phyloP scores from a whole-genome alignment of 2,888 invertebrate species.

The Leptogaster cylindrica region DNA sequence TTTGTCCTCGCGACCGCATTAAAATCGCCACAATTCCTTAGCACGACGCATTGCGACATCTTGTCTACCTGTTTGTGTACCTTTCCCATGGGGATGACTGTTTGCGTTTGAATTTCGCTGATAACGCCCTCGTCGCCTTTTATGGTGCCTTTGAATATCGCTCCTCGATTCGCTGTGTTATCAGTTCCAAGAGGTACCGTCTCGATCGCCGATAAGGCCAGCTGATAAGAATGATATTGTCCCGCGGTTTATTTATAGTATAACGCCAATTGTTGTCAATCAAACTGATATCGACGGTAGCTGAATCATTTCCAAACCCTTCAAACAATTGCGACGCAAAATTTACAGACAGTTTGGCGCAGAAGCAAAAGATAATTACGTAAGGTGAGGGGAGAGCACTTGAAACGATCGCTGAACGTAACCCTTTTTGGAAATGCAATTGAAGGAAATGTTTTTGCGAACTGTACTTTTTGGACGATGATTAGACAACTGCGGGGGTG shows the following conservation, averaged over 20 bases:
- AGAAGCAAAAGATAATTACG: slow-evolving; percentile 2
- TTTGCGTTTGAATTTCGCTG: slow-evolving; percentile 24
- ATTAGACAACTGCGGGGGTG: no score
- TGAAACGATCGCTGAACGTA: background rate
- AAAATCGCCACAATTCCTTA: slow-evolving; percentile 11
- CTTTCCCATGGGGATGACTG: slow-evolving; percentile 19
- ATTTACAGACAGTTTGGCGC: slow-evolving; percentile 20
- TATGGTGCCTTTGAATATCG: background rate
- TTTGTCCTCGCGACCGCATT: background rate
- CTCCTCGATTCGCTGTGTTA: background rate
- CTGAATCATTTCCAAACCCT: background rate
- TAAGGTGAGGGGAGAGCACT: background rate
- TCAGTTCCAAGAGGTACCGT: background rate
- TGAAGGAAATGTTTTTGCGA: no score
- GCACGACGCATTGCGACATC: slow-evolving; percentile 1
- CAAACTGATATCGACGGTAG: no score
- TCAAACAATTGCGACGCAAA: background rate
- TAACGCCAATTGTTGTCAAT: background rate
- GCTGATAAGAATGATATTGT: slow-evolving; percentile 2
- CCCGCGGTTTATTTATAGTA: no score
- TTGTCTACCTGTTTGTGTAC: slow-evolving; percentile 24
- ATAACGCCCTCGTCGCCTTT: slow-evolving; percentile 11
- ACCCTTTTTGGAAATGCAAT: no score
- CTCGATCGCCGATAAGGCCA: background rate
- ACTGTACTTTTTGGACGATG: no score